phyloP scores from a whole-genome alignment of 2,113 vertebrate genomes.

The Jaculus jaculus region DNA sequence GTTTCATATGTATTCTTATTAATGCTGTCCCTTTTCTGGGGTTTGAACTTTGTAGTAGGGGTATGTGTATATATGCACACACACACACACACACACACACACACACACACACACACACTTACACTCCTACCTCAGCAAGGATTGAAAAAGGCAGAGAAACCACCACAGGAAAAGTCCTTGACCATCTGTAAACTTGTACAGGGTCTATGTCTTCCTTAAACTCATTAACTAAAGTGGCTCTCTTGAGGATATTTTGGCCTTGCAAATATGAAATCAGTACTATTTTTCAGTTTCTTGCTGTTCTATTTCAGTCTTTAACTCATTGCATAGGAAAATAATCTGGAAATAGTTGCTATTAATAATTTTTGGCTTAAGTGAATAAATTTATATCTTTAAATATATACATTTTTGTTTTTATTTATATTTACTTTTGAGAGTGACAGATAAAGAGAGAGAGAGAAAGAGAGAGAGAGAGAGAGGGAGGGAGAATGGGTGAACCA shows the following conservation, averaged over 20 bases:
- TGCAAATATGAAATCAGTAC: constrained; percentile 19
- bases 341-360: constrained; percentile 36
- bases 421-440: too few species aligned
- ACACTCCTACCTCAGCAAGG: background rate
- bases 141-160: background rate
- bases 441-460: too few species aligned
- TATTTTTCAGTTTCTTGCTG: constrained; percentile 17
- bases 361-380: constrained; percentile 9
- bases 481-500: too few species aligned
- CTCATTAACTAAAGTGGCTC: background rate
- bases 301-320: constrained; percentile 50
- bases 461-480: too few species aligned
- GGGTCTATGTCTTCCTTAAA: background rate
- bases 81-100: too few species aligned
- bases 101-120: too few species aligned
- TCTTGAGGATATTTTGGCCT: background rate
- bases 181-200: background rate
- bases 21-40: constrained; percentile 68
- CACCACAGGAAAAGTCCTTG: background rate
- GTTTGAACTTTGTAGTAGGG: constrained; percentile 3
- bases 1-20: constrained; percentile 48
- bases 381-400: constrained; percentile 15
- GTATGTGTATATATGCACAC: background rate
- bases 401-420: too few species aligned
- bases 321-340: constrained; percentile 9